Evolutionary conservation across 2,113 vertebrate species (phyloP), one percentile per base, ranked within the genome.

Genomic region (Irena cyanogastra): DNA sequence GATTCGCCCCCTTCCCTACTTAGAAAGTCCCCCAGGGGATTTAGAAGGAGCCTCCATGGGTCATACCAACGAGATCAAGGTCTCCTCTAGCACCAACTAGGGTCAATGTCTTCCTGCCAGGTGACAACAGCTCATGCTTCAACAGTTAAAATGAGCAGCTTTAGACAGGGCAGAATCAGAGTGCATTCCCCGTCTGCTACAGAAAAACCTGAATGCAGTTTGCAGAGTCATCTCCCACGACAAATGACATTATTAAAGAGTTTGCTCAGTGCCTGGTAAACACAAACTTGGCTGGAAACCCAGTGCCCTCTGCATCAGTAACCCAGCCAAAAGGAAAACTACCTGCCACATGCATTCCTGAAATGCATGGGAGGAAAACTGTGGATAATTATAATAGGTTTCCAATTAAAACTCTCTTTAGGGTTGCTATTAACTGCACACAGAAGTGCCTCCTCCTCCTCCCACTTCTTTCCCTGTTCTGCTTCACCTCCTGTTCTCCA

Each of bases 11-110:
- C 56, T 86, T 94, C 96, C 90, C 37, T 78, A 94, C 74, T 95
- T 97, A 94, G 91, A 88, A 96, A 86, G 72, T 89, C 90, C 90
- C 56, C 76, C 61, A 68, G 44, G 53, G 88, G 96, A 96, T 93
- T 95, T 96, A 95, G 74, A 86, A 92, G 96, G 93, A 96, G 93
- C 64, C 93, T 93, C 64, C 44, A 21, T 3, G 6, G 76, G 85
- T 95, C 94, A 97, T 94, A 84, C 85, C 92, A 92, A 53, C 0
- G 56, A 95, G 92, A 75, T 87, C 91, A 94, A 95, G 94, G 89
- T 96, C 76, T 82, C 72, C 80, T 90, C n/a, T 84, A 94, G 69
- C 44, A 93, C 86, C 81, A 96, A 84, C 44, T 83, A 92, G 76
- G 76, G 90, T 86, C 90, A 83, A 4, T 13, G 41, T 75, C 83